Evolutionary conservation across 1,140 invertebrate species (phyloP).

Genomic region (Drosophila lacteicornis): DNA sequence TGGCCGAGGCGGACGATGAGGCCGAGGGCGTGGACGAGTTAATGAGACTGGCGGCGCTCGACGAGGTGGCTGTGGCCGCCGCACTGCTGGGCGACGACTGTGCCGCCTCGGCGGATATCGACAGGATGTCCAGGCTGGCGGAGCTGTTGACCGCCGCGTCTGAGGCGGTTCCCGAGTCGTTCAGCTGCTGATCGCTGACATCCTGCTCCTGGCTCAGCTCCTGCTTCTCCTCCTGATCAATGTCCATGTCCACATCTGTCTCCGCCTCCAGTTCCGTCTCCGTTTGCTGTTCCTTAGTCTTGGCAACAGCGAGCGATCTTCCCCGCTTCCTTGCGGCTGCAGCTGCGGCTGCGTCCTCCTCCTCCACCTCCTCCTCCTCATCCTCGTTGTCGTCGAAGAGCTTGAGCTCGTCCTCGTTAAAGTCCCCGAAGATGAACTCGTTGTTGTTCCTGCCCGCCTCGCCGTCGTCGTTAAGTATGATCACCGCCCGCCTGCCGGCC

Average conservation of each 20-base stretch:
- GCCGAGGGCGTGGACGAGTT: conserved; percentile 43
- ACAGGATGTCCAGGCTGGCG: conserved; percentile 67
- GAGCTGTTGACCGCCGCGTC: conserved; percentile 63
- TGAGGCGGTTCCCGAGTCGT: conserved; percentile 70
- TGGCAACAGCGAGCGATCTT: background rate
- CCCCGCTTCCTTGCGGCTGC: background rate
- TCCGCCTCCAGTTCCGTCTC: conserved; percentile 6
- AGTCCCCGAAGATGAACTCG: conserved; percentile 84
- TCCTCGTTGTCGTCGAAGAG: conserved; percentile 73
- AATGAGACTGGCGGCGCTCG: conserved; percentile 45
- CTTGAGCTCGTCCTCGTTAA: conserved; percentile 82
- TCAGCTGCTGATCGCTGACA: conserved; percentile 38
- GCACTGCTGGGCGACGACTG: conserved; percentile 76
- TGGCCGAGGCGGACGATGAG: conserved; percentile 44
- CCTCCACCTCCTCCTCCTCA: background rate
- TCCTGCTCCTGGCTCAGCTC: conserved; percentile 5
- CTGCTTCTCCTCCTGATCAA: conserved; percentile 3
- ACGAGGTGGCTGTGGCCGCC: conserved; percentile 23
- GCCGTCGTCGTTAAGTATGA: conserved; percentile 87
- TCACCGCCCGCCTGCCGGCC: conserved; percentile 86
- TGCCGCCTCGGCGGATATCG: conserved; percentile 66
- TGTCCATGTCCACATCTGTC: conserved; percentile 4
- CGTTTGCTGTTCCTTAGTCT: conserved; percentile 41
- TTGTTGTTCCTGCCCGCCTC: conserved; percentile 60
- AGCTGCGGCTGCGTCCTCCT: too few species aligned